Evolutionary conservation across 1,140 invertebrate genomes (phyloP).

Genomic region (Heliothis virescens): DNA sequence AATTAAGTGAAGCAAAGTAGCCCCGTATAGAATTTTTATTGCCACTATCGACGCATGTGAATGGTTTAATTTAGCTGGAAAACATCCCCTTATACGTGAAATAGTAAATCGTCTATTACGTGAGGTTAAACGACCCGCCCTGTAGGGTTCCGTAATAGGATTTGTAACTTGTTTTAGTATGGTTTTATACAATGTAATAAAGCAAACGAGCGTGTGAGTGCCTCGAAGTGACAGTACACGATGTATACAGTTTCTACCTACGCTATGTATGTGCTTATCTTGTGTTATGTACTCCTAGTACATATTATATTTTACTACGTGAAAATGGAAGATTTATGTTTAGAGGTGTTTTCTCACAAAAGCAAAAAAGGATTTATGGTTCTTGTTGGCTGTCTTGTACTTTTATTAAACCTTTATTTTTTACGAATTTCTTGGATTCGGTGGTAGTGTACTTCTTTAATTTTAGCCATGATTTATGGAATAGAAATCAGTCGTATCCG

Average conservation of each 20-base stretch:
- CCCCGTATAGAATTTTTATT: slow-evolving; percentile 22
- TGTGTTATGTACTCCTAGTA: slow-evolving; percentile 1
- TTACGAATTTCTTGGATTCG: not conserved
- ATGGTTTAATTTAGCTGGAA: slow-evolving; percentile 39
- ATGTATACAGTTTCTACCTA: slow-evolving; percentile 8
- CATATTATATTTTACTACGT: slow-evolving; percentile 10
- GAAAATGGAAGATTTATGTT: slow-evolving; percentile 9
- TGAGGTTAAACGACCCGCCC: slow-evolving; percentile 38
- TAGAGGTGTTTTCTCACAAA: not conserved
- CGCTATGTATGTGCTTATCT: slow-evolving; percentile 20
- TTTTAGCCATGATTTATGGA: no score
- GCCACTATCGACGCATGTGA: slow-evolving; percentile 13
- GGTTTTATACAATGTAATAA: slow-evolving; percentile 45
- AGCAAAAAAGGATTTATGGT: not conserved
- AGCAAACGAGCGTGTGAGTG: slow-evolving; percentile 43
- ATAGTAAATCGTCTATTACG: slow-evolving; percentile 36
- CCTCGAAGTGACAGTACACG: slow-evolving; percentile 23
- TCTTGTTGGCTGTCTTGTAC: not conserved
- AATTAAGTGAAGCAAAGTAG: slow-evolving; percentile 1
- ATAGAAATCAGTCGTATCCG: no score
- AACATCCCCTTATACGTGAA: slow-evolving; percentile 14
- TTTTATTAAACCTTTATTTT: not conserved
- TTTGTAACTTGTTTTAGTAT: slow-evolving; percentile 47
- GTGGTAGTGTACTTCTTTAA: no score
- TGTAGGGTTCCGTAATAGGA: slow-evolving; percentile 40